Evolutionary conservation across 2,113 vertebrate species (phyloP).

Genomic region (Mungos mungo): DNA sequence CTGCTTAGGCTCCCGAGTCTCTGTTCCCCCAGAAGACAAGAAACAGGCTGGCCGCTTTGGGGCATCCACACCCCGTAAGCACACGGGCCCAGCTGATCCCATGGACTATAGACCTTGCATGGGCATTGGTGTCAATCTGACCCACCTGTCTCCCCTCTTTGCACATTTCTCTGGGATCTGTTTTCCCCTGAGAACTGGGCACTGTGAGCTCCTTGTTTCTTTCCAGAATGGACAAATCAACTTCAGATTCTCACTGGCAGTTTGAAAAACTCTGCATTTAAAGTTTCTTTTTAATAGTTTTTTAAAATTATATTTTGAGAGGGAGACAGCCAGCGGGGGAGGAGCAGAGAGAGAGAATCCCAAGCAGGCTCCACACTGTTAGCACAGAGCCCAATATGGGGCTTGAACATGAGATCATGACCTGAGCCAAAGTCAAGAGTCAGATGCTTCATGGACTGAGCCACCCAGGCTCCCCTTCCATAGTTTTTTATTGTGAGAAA

Average conservation of each 20-base stretch:
- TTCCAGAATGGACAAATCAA: not conserved
- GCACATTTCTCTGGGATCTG: not conserved
- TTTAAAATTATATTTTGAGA: not conserved
- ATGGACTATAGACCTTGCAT: not conserved
- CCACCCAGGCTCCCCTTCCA: not conserved
- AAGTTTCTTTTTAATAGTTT: not conserved
- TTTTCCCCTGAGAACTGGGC: not conserved
- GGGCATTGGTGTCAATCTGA: not conserved
- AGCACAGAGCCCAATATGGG: not conserved
- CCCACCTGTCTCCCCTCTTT: not conserved
- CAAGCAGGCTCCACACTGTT: not conserved
- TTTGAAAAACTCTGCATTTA: not conserved
- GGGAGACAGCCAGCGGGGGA: not conserved
- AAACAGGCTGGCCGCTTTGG: not conserved
- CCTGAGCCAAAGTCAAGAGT: not conserved
- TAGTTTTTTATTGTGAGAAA: not conserved
- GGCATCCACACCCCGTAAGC: too few relatives aligned
- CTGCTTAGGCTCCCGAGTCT: not conserved
- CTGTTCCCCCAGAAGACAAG: not conserved
- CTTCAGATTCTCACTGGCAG: not conserved
- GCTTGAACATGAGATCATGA: not conserved
- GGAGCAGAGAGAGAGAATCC: not conserved
- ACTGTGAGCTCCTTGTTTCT: not conserved
- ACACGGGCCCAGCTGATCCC: rapidly evolving
- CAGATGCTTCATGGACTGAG: not conserved